Conservation (phyloP, 2,113 vertebrate genomes). For the Sturnira hondurensis region DNA sequence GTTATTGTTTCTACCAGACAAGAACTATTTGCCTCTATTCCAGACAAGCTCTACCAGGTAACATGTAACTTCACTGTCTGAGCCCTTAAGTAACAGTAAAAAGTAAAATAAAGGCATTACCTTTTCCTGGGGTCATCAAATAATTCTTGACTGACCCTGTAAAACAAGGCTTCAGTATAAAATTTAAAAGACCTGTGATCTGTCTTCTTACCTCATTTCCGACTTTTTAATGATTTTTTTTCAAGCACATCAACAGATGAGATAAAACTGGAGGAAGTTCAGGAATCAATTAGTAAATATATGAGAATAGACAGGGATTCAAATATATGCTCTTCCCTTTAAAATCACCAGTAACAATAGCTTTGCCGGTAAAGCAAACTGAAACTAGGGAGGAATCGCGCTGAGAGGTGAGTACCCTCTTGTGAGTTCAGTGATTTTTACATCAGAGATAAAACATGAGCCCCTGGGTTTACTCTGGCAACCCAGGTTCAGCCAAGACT, state of each 20-base stretch:
- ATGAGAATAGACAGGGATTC: neutral
- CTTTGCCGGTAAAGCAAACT: neutral
- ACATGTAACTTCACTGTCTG: neutral
- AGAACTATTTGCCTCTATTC: neutral
- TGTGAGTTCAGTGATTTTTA: neutral
- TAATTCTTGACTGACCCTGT: neutral
- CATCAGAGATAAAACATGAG: conserved; percentile 11
- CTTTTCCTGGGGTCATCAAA: neutral
- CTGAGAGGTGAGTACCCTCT: neutral
- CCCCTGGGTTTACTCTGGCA: neutral
- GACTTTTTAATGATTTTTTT: neutral
- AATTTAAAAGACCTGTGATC: neutral
- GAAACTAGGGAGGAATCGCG: neutral
- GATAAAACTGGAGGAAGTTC: neutral
- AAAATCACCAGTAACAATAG: neutral
- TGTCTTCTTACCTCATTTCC: neutral
- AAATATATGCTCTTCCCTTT: neutral
- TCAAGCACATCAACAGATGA: neutral
- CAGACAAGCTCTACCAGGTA: neutral
- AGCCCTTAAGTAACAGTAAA: neutral
- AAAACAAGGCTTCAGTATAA: neutral
- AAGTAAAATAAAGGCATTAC: neutral
- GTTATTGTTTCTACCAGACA: neutral
- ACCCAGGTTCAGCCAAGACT: neutral
- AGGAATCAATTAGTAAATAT: neutral